phyloP scores from a whole-genome alignment of 2,113 vertebrate genomes.

The Gobius niger region DNA sequence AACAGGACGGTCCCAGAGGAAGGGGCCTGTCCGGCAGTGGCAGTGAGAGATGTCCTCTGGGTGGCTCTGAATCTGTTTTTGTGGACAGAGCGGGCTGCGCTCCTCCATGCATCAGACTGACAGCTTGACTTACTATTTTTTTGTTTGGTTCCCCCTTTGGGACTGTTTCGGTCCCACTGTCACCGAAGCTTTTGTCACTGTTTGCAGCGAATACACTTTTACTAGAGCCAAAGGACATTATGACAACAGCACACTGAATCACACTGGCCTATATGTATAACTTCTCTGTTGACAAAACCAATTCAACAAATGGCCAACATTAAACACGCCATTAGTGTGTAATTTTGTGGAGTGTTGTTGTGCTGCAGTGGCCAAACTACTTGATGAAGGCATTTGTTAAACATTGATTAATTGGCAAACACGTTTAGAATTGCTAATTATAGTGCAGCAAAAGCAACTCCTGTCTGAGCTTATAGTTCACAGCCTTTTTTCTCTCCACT shows the following conservation, averaged over 20 bases:
- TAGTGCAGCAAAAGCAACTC: conserved; percentile 46
- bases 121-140: conserved; percentile 53
- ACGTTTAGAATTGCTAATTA: conserved; percentile 60
- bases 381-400: conserved; percentile 58
- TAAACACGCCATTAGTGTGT: conserved; percentile 28
- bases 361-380: conserved; percentile 35
- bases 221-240: conserved; percentile 22
- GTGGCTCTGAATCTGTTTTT: conserved; percentile 18
- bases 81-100: conserved; percentile 38
- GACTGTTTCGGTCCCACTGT: conserved; percentile 48
- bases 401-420: conserved; percentile 64
- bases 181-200: conserved; percentile 48
- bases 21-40: conserved; percentile 69
- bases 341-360: conserved; percentile 30
- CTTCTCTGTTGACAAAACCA: conserved; percentile 1
- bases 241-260: neutral
- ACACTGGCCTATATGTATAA: too few species aligned
- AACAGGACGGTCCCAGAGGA: conserved; percentile 67
- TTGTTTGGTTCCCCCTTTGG: conserved; percentile 38
- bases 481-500: conserved; percentile 46
- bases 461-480: conserved; percentile 42
- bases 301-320: conserved; percentile 13
- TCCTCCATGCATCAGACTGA: conserved; percentile 50
- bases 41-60: conserved; percentile 67
- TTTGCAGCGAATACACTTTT: conserved; percentile 32